phyloP scores from a whole-genome alignment of 1,140 invertebrate genomes.

The Glossosoma conforme region DNA sequence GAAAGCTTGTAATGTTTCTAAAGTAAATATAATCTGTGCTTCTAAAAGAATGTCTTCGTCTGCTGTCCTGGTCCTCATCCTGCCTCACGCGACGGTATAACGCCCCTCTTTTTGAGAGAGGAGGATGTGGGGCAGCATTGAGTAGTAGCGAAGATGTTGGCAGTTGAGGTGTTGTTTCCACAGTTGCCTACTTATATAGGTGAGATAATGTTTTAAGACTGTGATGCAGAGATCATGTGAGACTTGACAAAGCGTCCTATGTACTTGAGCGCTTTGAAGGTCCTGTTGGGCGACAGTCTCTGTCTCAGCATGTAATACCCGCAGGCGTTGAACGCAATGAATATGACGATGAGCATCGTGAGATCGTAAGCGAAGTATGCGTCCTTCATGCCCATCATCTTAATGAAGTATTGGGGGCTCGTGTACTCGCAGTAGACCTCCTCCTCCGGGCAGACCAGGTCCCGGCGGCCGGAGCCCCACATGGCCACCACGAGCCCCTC shows the following conservation, averaged over 20 bases:
- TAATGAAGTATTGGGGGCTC: conserved; percentile 56
- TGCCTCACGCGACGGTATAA: no score
- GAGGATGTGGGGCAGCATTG: no score
- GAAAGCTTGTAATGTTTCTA: no score
- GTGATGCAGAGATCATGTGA: conserved; percentile 46
- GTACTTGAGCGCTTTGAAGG: conserved; percentile 56
- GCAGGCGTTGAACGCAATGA: conserved; percentile 53
- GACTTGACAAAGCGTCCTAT: conserved; percentile 57
- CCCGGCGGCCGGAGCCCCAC: conserved; percentile 67
- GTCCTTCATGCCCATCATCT: conserved; percentile 59
- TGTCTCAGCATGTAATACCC: conserved; percentile 63
- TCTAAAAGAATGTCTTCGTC: no score
- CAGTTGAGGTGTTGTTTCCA: no score
- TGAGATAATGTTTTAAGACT: conserved; percentile 1
- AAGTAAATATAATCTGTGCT: no score
- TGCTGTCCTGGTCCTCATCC: no score
- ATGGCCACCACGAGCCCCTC: conserved; percentile 74
- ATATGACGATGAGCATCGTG: conserved; percentile 50
- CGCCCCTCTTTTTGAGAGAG: no score
- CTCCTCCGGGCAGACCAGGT: conserved; percentile 59
- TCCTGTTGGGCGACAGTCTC: conserved; percentile 61
- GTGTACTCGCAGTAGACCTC: conserved; percentile 67
- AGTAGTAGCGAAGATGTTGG: no score
- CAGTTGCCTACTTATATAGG: background rate
- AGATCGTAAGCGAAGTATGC: conserved; percentile 59